Evolutionary conservation across 2,888 invertebrate species (phyloP).

Genomic region (Tenthredo distinguenda): DNA sequence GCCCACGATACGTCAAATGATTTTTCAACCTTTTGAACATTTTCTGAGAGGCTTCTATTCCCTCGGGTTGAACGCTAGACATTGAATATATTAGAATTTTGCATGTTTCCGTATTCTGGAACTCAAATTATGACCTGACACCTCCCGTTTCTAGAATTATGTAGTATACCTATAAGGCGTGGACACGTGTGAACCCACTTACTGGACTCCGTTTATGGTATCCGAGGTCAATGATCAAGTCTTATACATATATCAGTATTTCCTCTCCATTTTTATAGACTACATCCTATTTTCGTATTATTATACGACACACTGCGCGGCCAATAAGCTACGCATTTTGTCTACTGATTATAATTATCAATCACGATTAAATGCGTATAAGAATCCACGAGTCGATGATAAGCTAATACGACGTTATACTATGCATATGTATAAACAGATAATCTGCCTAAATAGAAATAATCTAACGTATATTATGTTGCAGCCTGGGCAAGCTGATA

Average conservation of each 20-base stretch:
- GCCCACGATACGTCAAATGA: not conserved
- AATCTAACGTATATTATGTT: not conserved
- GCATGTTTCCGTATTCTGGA: not conserved
- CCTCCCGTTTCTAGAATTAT: not conserved
- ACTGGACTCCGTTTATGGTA: conserved; percentile 4
- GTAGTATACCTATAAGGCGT: not conserved
- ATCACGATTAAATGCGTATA: not conserved
- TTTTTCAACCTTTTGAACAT: not conserved
- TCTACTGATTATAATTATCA: conserved; percentile 4
- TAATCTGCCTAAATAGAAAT: not conserved
- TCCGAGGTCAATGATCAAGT: not conserved
- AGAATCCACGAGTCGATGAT: not conserved
- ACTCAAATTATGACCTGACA: conserved; percentile 5
- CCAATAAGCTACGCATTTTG: not conserved
- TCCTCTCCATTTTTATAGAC: not conserved
- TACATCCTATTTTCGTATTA: conserved; percentile 1
- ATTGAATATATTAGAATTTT: not conserved
- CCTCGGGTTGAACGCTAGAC: not conserved
- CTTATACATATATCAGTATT: not conserved
- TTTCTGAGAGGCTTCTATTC: not conserved
- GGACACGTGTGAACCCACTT: not conserved
- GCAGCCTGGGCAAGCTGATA: not conserved
- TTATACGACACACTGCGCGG: not conserved
- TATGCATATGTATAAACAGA: not conserved
- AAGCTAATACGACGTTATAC: not conserved